These are phyloP conservation scores for Dynastes hyllus DNA, from an alignment of 2,888 invertebrate genomes.

Conservation along the genomic window DNA sequence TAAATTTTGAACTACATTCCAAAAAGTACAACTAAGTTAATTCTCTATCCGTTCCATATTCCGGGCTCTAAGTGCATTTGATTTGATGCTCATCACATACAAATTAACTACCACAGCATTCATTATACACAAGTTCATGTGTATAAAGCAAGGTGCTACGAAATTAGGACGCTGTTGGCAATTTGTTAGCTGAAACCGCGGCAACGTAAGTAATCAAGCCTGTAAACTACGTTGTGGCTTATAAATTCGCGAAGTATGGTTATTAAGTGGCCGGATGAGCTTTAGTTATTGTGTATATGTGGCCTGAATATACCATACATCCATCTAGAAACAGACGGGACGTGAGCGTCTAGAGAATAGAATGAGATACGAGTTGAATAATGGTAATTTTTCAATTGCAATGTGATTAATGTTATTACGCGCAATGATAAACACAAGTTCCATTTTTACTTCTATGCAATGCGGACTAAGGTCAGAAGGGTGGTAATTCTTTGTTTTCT, in stretches of 20 bases:
- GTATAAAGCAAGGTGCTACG: background rate
- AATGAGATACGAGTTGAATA: background rate
- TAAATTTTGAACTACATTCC: too few species aligned
- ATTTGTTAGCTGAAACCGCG: conserved; percentile 35
- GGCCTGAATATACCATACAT: background rate
- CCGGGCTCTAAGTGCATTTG: background rate
- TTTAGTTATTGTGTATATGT: conserved; percentile 25
- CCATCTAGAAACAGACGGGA: background rate
- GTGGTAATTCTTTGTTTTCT: too few species aligned
- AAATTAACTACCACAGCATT: background rate
- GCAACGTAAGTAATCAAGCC: conserved; percentile 32
- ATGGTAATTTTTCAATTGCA: too few species aligned
- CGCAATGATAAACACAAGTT: too few species aligned
- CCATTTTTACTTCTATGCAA: background rate
- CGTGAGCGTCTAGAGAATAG: too few species aligned
- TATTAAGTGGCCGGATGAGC: conserved; percentile 27
- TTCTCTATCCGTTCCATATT: background rate
- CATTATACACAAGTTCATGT: conserved; percentile 5
- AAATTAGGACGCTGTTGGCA: conserved; percentile 17
- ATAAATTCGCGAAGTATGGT: conserved; percentile 29
- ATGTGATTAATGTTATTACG: too few species aligned
- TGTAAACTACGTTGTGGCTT: conserved; percentile 25
- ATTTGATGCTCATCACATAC: background rate
- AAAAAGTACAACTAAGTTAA: too few species aligned
- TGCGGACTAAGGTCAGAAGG: background rate